Evolutionary conservation across 37 sponge, comb jelly and placozoan species (phyloP).

Genomic region (Ianthella basta): DNA sequence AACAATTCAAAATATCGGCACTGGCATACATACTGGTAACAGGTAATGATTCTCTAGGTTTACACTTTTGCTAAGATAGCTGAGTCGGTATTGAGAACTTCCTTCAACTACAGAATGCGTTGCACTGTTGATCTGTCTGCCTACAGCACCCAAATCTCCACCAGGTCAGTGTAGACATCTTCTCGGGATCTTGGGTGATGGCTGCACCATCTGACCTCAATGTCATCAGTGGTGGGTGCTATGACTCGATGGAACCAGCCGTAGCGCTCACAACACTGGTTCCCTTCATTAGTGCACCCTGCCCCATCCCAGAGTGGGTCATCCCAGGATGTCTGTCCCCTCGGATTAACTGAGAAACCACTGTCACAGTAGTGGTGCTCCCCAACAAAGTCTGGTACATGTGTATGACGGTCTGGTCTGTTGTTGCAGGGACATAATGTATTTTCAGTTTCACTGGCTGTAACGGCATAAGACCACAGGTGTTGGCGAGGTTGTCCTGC

Average conservation of each 20-base stretch:
- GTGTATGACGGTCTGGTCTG: neutral
- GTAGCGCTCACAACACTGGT: slow-evolving; percentile 26
- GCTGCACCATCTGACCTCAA: slow-evolving; percentile 34
- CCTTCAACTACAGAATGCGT: neutral
- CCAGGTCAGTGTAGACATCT: slow-evolving; percentile 26
- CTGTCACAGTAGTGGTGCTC: slow-evolving; percentile 11
- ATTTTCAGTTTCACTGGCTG: neutral
- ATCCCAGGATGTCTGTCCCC: neutral
- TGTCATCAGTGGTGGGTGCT: slow-evolving; percentile 2
- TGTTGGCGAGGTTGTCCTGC: slow-evolving; percentile 25
- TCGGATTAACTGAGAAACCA: neutral
- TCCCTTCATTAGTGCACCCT: slow-evolving; percentile 22
- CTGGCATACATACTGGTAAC: too few species aligned
- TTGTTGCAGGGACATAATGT: slow-evolving; percentile 9
- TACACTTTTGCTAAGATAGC: too few species aligned
- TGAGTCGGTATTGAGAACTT: neutral
- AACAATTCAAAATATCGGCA: too few species aligned
- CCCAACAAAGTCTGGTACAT: slow-evolving; percentile 21
- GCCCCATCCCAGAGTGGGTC: slow-evolving; percentile 30
- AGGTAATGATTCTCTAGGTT: too few species aligned
- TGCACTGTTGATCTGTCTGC: neutral
- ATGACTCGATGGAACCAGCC: slow-evolving; percentile 21
- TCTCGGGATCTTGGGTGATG: neutral
- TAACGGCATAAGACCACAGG: slow-evolving; percentile 25
- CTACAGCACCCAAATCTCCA: slow-evolving; percentile 7